Conservation (phyloP, 35 echinoderm and acorn worm genomes). For the Ophiothrix spiculata region DNA sequence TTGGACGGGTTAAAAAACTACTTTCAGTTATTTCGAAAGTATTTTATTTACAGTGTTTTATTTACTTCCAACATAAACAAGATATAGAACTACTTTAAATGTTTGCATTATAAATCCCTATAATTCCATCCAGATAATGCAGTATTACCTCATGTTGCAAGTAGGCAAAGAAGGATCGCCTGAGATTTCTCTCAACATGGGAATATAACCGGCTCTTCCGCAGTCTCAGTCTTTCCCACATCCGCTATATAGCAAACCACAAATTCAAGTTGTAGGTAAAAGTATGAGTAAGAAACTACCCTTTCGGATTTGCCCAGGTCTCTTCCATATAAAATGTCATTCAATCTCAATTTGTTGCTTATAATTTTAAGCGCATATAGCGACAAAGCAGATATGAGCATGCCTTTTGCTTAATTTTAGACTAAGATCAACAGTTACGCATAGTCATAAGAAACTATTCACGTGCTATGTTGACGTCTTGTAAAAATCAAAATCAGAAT, state of each 20-base stretch:
- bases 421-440: neutral
- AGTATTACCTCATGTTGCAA: too few species aligned
- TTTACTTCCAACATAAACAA: too few species aligned
- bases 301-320: neutral
- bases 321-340: neutral
- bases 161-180: too few species aligned
- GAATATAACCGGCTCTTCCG: neutral
- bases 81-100: too few species aligned
- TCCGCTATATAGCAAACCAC: constrained; percentile 1
- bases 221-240: neutral
- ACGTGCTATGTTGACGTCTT: neutral
- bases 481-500: neutral
- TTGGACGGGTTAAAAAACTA: too few species aligned
- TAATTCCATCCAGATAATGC: too few species aligned
- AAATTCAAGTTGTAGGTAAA: neutral
- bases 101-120: too few species aligned
- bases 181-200: neutral
- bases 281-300: neutral
- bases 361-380: neutral
- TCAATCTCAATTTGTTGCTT: neutral
- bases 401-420: neutral
- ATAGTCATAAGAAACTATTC: neutral
- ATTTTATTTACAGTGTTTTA: too few species aligned
- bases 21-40: too few species aligned
- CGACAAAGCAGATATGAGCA: neutral